Evolutionary conservation across 2,888 invertebrate genomes (phyloP).

Genomic region (Ypsolopha sequella): DNA sequence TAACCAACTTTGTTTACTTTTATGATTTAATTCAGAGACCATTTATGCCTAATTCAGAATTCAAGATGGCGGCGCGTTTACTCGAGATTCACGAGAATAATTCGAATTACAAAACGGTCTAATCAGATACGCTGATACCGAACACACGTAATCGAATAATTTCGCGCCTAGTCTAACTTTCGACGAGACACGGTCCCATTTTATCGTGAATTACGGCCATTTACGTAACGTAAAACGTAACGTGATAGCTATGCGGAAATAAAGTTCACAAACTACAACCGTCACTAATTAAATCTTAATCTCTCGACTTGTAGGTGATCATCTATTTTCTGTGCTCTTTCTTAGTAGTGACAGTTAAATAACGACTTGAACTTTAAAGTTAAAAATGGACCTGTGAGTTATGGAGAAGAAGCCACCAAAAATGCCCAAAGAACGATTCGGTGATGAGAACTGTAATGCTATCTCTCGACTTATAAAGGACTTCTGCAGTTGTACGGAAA

Average conservation of each 20-base stretch:
- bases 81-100: background rate
- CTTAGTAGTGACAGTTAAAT: slow-evolving; percentile 52
- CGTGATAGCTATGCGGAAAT: slow-evolving; percentile 14
- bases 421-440: slow-evolving; percentile 49
- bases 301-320: background rate
- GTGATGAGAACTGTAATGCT: slow-evolving; percentile 53
- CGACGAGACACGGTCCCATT: slow-evolving; percentile 20
- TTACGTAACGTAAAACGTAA: slow-evolving; percentile 25
- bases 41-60: too few species aligned
- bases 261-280: slow-evolving; percentile 8
- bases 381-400: slow-evolving; percentile 5
- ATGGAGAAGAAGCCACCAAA: slow-evolving; percentile 12
- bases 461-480: slow-evolving; percentile 59
- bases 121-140: background rate
- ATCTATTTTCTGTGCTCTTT: slow-evolving; percentile 20
- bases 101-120: background rate
- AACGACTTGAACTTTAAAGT: slow-evolving; percentile 19
- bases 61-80: too few species aligned
- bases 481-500: slow-evolving; percentile 62
- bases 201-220: slow-evolving; percentile 11
- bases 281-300: slow-evolving; percentile 6
- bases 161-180: slow-evolving; percentile 5
- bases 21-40: too few species aligned
- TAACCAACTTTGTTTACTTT: too few species aligned
- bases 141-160: slow-evolving; percentile 2